Evolutionary conservation across 2,888 invertebrate genomes (phyloP), one percentile per base, ranked within the genome.

Genomic region (Acleris emargana): DNA sequence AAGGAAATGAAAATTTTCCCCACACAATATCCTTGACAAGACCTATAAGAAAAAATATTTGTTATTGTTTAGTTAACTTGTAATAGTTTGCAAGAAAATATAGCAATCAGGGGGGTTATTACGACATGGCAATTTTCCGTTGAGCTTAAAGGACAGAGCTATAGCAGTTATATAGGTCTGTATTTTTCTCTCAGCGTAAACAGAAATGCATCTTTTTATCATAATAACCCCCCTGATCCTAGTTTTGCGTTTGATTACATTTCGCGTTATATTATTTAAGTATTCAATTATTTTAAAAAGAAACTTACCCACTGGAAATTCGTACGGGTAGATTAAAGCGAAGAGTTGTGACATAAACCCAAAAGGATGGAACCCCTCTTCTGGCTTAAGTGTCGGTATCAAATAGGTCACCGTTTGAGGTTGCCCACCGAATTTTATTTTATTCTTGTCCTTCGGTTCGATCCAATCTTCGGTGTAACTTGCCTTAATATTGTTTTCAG

Each of bases 271-370:
- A 32, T 32, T 54, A 18, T 22, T 28, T 47, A 58, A 16, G 6
- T 22, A 28, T 3, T 38, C 50, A 43, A 47, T 68, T 38, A 61
- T 51, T 60, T 61, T 67, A 64, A 6, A 25, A 50, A 22, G 60
- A 55, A 54, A 84, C 91, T 94, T 86, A 95, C 95, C 95, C 63
- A 93, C 82, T 68, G 95, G 95, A 84, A 95, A 94, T 72, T 94
- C 93, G 76, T 93, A 92, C 4, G 95, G 95, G 82, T 95, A 94
- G 77, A 95, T 92, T 77, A 94, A 83, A 71, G 93, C 93, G 78
- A 95, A 93, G 80, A 95, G 93, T 67, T 88, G 82, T 13, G 95
- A 93, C 78, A 95, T 93, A 80, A 94, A 94, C 74, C 93, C 90
- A 81, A 95, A 95, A 71, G 94, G 88, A 79, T 94, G 93, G 79